Evolutionary conservation across 2,797 vertebrate species (phyloP).

Genomic region (Erpetoichthys calabaricus): DNA sequence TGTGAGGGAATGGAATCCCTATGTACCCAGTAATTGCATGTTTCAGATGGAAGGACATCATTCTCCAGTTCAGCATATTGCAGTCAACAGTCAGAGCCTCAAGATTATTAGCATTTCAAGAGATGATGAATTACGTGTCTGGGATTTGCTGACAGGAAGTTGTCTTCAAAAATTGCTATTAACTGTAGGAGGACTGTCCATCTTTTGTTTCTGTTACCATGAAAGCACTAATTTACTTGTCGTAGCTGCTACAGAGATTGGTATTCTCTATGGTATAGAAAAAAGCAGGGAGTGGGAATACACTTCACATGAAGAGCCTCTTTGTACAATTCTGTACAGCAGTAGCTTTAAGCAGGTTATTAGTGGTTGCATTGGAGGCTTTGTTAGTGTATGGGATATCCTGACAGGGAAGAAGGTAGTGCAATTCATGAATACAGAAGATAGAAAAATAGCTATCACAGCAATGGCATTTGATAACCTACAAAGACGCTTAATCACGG

Average conservation of each 20-base stretch:
- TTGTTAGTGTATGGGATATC: conserved; percentile 34
- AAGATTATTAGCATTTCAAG: conserved; percentile 37
- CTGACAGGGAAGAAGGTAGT: conserved; percentile 22
- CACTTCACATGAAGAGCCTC: conserved; percentile 18
- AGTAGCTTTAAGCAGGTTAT: conserved; percentile 37
- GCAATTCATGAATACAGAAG: conserved; percentile 21
- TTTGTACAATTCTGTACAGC: conserved; percentile 32
- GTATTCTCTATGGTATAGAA: conserved; percentile 19
- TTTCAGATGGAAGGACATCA: conserved; percentile 36
- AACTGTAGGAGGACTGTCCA: conserved; percentile 19
- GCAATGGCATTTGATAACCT: conserved; percentile 33
- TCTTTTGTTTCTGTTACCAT: conserved; percentile 17
- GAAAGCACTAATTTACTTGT: not conserved
- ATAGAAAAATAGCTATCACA: conserved; percentile 25
- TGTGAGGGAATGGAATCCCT: conserved; percentile 35
- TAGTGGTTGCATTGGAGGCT: conserved; percentile 25
- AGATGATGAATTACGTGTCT: conserved; percentile 34
- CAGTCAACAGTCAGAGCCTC: conserved; percentile 18
- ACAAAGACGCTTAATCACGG: conserved; percentile 30
- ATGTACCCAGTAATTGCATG: conserved; percentile 26
- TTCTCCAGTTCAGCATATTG: conserved; percentile 28
- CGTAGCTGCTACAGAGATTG: conserved; percentile 21
- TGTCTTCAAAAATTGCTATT: conserved; percentile 30
- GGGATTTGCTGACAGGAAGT: conserved; percentile 21
- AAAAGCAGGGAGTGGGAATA: not conserved